Conservation (phyloP, 2,888 invertebrate species). For the Aricia artaxerxes region DNA sequence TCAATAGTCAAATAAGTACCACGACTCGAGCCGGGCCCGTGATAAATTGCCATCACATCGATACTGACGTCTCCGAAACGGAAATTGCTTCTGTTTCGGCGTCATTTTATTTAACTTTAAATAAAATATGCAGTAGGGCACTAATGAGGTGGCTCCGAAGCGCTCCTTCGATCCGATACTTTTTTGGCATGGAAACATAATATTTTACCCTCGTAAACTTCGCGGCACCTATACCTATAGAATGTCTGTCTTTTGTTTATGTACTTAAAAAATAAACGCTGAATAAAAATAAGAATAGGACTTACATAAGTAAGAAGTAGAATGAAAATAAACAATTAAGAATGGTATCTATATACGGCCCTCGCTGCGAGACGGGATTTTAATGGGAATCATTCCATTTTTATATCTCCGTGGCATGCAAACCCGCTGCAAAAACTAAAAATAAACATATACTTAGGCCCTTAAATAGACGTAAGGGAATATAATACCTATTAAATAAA, state of each 20-base stretch:
- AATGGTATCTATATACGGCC: constrained; percentile 17
- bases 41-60: constrained; percentile 18
- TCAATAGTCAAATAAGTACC: constrained; percentile 26
- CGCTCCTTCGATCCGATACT: background rate
- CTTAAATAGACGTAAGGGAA: constrained; percentile 6
- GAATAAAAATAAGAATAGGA: constrained; percentile 25
- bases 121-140: background rate
- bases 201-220: background rate
- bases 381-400: constrained; percentile 25
- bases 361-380: constrained; percentile 22
- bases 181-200: background rate
- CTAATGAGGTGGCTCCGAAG: background rate
- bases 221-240: background rate
- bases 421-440: constrained; percentile 31
- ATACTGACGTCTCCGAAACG: constrained; percentile 7
- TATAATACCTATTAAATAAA: constrained; percentile 33
- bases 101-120: background rate
- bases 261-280: background rate
- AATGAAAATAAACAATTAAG: constrained; percentile 24
- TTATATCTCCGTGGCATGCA: constrained; percentile 24
- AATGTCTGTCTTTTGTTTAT: background rate
- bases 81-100: constrained; percentile 5
- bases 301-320: constrained; percentile 21
- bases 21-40: constrained; percentile 3
- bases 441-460: constrained; percentile 29